Evolutionary conservation across 2,888 invertebrate species (phyloP), one percentile per base, ranked within the genome.

Genomic region (Synergus laeviventris): DNA sequence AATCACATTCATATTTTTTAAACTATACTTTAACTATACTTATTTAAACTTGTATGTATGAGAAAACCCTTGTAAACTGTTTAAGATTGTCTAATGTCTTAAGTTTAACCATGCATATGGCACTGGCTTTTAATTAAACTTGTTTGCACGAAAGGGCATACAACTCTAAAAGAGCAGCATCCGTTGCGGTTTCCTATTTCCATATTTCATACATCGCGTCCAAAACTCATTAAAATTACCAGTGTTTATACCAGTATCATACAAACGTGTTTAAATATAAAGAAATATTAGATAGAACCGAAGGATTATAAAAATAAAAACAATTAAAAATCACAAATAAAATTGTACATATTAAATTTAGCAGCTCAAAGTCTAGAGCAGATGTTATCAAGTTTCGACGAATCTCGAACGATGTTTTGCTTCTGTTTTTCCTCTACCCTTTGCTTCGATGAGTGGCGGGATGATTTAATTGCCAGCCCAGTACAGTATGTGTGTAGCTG

Each of bases 381-480:
- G 18, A 12, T 18, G 14, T 24, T 59, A 14, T 14, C 7, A 24
- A 14, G 12, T 24, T 59, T 59, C 5, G 59, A 59, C 24, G 5
- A 59, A 24, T 24, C 24, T 14, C 18, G 18, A 42, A 64, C 2
- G 16, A 70, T n/a, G 9, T 70, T n/a, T 70, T 36, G 36, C 24
- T 49, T 31, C 49, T 70, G 21, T 31, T 36, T 49, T 70, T 54
- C 49, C 16, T 49, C n/a, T 16, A 45, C 31, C 31, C n/a, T 54
- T 49, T 36, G 18, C 49, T 49, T 70, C 31, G 70, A 70, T 70
- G 49, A 54, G 49, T 70, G 36, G 49, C 70, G 31, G 49, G 49
- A 70, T 70, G 70, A 70, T 70, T 54, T 70, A 70, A 70, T 70
- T 70, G 70, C 70, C 49, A 70, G 7, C n/a, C 31, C 4, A 12